Conservation (phyloP, 2,888 invertebrate species). For the Scrobipalpa atriplicella region DNA sequence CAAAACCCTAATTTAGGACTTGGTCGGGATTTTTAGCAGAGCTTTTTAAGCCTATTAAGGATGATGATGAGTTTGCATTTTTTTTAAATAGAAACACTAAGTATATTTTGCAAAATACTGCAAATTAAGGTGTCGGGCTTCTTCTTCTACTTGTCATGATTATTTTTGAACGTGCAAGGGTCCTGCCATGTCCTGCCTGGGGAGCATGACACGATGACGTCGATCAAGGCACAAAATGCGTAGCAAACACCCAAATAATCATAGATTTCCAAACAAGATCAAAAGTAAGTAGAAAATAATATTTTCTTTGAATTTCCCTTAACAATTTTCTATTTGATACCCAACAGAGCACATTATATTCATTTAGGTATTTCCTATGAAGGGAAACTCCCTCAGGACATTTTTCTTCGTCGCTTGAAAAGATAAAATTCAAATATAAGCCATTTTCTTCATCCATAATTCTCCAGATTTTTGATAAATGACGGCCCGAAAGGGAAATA, state of each 20-base stretch:
- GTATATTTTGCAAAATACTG: too few relatives aligned
- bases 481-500: constrained; percentile 45
- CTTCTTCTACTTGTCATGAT: too few relatives aligned
- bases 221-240: too few relatives aligned
- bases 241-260: too few relatives aligned
- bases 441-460: constrained; percentile 45
- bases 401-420: constrained; percentile 25
- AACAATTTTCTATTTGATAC: not conserved
- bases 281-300: not conserved
- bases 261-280: not conserved
- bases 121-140: too few relatives aligned
- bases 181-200: too few relatives aligned
- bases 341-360: constrained; percentile 20
- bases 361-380: constrained; percentile 4
- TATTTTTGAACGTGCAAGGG: too few relatives aligned
- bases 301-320: not conserved
- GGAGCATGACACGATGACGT: too few relatives aligned
- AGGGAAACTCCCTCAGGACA: constrained; percentile 2
- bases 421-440: constrained; percentile 48
- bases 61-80: too few relatives aligned
- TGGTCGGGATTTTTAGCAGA: not conserved
- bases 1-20: not conserved
- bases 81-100: too few relatives aligned
- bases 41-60: not conserved
- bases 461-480: constrained; percentile 49